Evolutionary conservation across 2,797 vertebrate species (phyloP).

Genomic region (Myiotriccus ornatus): DNA sequence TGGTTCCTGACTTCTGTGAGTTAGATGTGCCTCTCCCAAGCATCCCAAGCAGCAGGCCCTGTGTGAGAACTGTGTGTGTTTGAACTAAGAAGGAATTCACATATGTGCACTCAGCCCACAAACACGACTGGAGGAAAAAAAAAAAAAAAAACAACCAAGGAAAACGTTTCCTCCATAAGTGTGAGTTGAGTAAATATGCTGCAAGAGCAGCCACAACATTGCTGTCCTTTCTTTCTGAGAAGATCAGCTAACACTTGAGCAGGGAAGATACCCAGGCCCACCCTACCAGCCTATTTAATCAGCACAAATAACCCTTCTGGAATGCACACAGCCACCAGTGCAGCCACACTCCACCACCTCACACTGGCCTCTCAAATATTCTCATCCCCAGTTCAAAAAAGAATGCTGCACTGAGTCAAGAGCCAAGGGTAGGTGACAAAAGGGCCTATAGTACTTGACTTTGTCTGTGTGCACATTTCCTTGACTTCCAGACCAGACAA

Average conservation of each 20-base stretch:
- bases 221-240: not conserved
- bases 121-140: not conserved
- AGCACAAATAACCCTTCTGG: not conserved
- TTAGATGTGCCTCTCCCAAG: not conserved
- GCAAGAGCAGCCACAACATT: not conserved
- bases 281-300: not conserved
- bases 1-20: not conserved
- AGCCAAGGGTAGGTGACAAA: not conserved
- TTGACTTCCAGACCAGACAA: not conserved
- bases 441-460: not conserved
- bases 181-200: not conserved
- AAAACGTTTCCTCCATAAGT: not conserved
- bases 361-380: not conserved
- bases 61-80: rapidly evolving
- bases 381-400: not conserved
- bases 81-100: not conserved
- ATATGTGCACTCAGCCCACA: not conserved
- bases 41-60: not conserved
- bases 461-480: rapidly evolving
- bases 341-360: not conserved
- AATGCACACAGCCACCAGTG: not conserved
- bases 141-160: not conserved
- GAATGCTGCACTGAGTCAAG: not conserved
- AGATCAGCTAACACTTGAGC: not conserved
- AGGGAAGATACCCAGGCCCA: not conserved